Base-by-base conservation (phyloP, 1,140 invertebrate species). In the Apis laboriosa region DNA sequence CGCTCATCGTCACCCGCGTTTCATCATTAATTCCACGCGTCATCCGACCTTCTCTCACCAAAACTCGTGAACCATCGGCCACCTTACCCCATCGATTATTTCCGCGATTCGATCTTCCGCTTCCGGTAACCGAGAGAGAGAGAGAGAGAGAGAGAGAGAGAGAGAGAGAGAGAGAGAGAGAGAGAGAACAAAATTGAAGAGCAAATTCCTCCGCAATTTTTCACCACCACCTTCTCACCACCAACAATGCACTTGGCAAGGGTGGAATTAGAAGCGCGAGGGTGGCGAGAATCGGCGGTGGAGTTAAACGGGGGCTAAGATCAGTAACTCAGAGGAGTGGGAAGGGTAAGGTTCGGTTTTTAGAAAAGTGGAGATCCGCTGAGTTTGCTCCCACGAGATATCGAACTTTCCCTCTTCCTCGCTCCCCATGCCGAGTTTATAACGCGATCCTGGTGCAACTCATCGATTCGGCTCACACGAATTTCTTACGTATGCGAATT, bases 341-440 rank as follows among this genome's bases (percentile, higher is more conserved):
- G 28, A 21, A 68, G 77, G 85, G 80, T 87, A 87, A 82, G 49
- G 72, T 75, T 71, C 72, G 15, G 67, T 53, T 75, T 77, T 3
- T 43, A 7, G 34, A 7, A 43, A 80, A 82, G 85, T 81, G 55
- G 53, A 63, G 80, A 87, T 75, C 64, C 73, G 86, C 86, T 88
- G 88, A 89, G 88, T 88, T 88, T 86, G 85, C 88, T 85, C 80
- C 79, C 84, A 68, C 58, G 81, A 71, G 87, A 89, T 89, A 89
- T 88, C 84, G 49, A 56, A 64, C 55, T 85, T 34, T 34, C 34
- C 34, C 34, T 63, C 78, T 70, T 51, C 49, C n/a, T 64, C 51
- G 17, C 5, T 2, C 11, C 51, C 58, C 56, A 51, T 55, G 60
- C 34, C 24, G 63, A 68, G 73, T 64, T 77, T 77, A 77, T 83